Conservation (phyloP, 2,888 invertebrate species). For the Psylliodes chrysocephalus region DNA sequence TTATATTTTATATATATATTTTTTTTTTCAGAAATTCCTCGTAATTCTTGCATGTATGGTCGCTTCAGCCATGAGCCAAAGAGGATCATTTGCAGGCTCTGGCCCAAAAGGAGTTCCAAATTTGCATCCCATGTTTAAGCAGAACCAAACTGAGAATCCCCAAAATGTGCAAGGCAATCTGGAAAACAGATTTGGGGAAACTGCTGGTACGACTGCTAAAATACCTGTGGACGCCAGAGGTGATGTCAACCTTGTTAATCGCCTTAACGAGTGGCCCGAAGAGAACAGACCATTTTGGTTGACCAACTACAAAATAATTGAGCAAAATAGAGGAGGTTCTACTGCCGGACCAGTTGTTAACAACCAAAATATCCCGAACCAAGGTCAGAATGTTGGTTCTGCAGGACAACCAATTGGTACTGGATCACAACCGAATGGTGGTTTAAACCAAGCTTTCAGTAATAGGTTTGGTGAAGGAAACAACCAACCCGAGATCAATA, state of each 20-base stretch:
- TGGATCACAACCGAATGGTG: background rate
- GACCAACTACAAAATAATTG: conserved; percentile 74
- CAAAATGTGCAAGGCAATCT: background rate
- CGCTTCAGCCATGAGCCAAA: conserved; percentile 64
- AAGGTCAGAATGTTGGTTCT: background rate
- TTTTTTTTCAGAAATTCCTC: conserved; percentile 22
- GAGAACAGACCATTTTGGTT: conserved; percentile 80
- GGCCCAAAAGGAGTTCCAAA: conserved; percentile 60
- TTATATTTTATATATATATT: too few species aligned
- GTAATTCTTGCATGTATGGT: conserved; percentile 16
- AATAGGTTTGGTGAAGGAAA: conserved; percentile 7
- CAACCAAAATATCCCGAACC: background rate
- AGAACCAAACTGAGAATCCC: background rate
- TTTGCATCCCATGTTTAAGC: conserved; percentile 25
- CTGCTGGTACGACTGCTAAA: conserved; percentile 61
- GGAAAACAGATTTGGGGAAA: conserved; percentile 68
- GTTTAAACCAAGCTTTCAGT: background rate
- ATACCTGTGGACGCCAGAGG: conserved; percentile 76
- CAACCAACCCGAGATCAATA: background rate
- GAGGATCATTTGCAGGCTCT: conserved; percentile 73
- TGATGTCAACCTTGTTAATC: conserved; percentile 70
- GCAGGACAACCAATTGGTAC: background rate
- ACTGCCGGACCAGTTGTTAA: background rate
- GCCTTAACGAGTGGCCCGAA: conserved; percentile 72
- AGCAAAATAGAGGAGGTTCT: conserved; percentile 56